phyloP scores from a whole-genome alignment of 1,140 invertebrate species.

The Papilio polytes region DNA sequence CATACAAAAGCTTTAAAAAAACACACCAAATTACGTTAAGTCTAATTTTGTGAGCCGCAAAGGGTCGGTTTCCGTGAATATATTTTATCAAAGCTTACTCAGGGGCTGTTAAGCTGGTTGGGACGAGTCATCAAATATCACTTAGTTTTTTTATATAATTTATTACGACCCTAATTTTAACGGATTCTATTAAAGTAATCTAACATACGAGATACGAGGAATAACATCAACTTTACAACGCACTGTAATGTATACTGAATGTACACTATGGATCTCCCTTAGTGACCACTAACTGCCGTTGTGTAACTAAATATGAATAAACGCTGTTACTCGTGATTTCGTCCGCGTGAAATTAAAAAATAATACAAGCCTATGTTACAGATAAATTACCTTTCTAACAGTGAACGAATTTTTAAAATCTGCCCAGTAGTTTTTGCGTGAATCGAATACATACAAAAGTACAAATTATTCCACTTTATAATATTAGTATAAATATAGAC shows the following conservation, averaged over 20 bases:
- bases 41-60: neutral
- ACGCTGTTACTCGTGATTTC: too few relatives aligned
- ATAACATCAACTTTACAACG: neutral
- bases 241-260: too few relatives aligned
- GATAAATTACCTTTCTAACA: too few relatives aligned
- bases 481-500: neutral
- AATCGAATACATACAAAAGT: too few relatives aligned
- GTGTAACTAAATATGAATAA: neutral
- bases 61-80: neutral
- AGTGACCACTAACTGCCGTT: neutral
- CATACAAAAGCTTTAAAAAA: neutral
- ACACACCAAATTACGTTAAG: constrained; percentile 7
- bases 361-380: too few relatives aligned
- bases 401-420: too few relatives aligned
- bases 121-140: constrained; percentile 1
- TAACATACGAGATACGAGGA: neutral
- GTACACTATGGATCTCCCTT: too few relatives aligned
- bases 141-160: neutral
- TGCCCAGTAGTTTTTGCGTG: too few relatives aligned
- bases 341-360: too few relatives aligned
- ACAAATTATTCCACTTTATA: neutral
- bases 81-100: neutral
- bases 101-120: neutral
- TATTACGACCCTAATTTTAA: neutral
- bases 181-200: neutral